Conservation (phyloP, 2,888 invertebrate species). For the Drosophila stalkeri region DNA sequence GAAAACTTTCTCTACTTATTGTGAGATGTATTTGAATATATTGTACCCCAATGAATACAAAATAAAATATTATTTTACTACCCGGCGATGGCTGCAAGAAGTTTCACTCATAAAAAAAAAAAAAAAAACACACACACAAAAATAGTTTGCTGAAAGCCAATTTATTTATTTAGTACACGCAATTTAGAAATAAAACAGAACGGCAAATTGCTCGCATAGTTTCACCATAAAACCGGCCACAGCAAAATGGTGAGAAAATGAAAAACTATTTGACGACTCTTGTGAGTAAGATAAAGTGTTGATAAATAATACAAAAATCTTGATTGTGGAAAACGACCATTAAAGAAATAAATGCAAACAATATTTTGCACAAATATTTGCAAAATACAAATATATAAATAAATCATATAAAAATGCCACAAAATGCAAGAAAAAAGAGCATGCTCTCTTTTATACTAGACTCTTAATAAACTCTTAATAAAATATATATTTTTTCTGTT, state of each 20-base stretch:
- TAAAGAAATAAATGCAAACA: neutral
- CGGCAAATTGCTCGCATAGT: constrained; percentile 8
- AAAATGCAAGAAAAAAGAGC: neutral
- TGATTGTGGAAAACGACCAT: neutral
- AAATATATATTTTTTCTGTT: neutral
- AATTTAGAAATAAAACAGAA: constrained; percentile 16
- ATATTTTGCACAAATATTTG: neutral
- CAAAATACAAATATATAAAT: neutral
- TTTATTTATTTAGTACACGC: constrained; percentile 28
- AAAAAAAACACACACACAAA: too few relatives aligned
- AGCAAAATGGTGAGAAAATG: constrained; percentile 3
- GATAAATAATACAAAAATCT: constrained; percentile 10
- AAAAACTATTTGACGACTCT: neutral
- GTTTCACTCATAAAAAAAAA: constrained; percentile 10
- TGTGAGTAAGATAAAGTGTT: constrained; percentile 1
- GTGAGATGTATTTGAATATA: constrained; percentile 31
- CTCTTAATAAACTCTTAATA: neutral
- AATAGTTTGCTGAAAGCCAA: constrained; percentile 18
- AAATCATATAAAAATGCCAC: neutral
- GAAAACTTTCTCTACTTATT: neutral
- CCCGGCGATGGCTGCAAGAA: constrained; percentile 21
- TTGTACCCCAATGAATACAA: constrained; percentile 49
- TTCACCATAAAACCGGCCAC: neutral
- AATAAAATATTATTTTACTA: constrained; percentile 58
- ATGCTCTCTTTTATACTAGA: neutral